phyloP scores from a whole-genome alignment of 64 coral and sea anemone species.

The Montipora foliosa region DNA sequence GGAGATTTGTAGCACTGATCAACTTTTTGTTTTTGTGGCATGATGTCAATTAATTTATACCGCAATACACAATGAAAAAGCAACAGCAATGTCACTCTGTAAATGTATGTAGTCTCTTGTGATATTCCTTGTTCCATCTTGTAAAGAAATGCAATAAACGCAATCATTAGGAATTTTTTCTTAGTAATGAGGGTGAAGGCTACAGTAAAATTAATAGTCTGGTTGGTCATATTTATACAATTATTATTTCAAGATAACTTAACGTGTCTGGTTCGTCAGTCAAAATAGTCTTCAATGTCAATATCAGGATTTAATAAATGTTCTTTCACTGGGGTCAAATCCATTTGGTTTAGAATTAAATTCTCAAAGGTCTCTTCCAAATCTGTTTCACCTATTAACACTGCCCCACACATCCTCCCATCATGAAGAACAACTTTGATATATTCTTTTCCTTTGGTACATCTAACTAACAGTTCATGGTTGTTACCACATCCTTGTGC shows the following conservation, averaged over 20 bases:
- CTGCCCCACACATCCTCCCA: constrained; percentile 87
- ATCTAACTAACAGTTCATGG: constrained; percentile 81
- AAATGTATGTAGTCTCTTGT: too few relatives aligned
- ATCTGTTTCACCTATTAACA: constrained; percentile 95
- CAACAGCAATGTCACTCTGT: too few relatives aligned
- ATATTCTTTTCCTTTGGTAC: constrained; percentile 83
- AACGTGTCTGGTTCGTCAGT: constrained; percentile 31
- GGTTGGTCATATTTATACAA: too few relatives aligned
- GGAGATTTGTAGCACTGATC: constrained; percentile 55
- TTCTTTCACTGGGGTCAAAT: constrained; percentile 87
- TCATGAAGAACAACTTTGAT: constrained; percentile 88
- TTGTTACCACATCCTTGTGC: constrained; percentile 77
- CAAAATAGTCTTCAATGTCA: constrained; percentile 98
- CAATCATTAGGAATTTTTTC: too few relatives aligned
- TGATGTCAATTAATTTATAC: too few relatives aligned
- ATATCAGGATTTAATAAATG: constrained; percentile 84
- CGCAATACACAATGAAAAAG: too few relatives aligned
- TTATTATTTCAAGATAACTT: too few relatives aligned
- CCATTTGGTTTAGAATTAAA: constrained; percentile 95
- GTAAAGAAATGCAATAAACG: too few relatives aligned
- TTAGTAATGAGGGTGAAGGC: too few relatives aligned
- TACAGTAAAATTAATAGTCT: too few relatives aligned
- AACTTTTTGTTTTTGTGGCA: too few relatives aligned
- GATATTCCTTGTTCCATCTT: too few relatives aligned
- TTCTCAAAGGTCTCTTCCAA: constrained; percentile 99